Conservation (phyloP, 1,140 invertebrate species). For the Drosophila setifemur region DNA sequence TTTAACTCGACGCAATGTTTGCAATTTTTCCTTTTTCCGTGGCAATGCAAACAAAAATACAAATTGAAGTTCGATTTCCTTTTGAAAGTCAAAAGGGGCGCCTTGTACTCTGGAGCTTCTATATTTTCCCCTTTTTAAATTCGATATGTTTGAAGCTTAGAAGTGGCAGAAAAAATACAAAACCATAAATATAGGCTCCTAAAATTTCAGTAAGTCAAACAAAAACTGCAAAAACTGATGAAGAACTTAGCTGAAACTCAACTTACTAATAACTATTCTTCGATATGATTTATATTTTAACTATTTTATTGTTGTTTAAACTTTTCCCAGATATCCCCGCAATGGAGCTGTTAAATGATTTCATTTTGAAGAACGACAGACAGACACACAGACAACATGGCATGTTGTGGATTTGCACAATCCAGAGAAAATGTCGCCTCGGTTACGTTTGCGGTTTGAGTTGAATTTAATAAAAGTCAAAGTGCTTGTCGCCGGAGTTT, state of each 20-base stretch:
- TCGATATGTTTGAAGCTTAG: not conserved
- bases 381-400: not conserved
- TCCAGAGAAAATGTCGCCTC: not conserved
- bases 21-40: not conserved
- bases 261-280: too few relatives aligned
- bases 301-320: too few relatives aligned
- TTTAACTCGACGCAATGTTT: slow-evolving; percentile 12
- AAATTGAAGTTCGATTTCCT: not conserved
- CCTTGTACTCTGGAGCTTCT: not conserved
- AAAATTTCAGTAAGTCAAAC: too few relatives aligned
- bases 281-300: too few relatives aligned
- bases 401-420: not conserved
- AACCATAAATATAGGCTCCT: too few relatives aligned
- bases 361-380: not conserved
- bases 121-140: not conserved
- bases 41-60: not conserved
- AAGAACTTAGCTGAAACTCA: too few relatives aligned
- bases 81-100: not conserved
- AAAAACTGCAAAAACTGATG: too few relatives aligned
- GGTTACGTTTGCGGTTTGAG: slow-evolving; percentile 15
- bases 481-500: slow-evolving; percentile 17
- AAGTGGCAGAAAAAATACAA: too few relatives aligned
- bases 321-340: too few relatives aligned
- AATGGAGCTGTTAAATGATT: too few relatives aligned
- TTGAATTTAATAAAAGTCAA: slow-evolving; percentile 35